Base-by-base conservation (phyloP, 2,113 vertebrate species). In the Protobothrops flavoviridis region DNA sequence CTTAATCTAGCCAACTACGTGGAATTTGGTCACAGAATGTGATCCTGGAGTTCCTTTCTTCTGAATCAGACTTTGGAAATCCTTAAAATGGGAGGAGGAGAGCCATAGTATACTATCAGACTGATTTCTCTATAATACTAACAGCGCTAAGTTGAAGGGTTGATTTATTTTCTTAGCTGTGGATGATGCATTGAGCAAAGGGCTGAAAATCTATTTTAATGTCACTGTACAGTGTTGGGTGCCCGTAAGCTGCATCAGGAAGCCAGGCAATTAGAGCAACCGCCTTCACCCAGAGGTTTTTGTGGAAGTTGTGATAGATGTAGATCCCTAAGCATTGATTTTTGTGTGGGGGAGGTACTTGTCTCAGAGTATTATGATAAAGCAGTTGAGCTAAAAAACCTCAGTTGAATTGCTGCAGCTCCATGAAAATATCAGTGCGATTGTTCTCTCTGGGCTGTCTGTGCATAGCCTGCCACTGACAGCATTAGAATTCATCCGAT, bases 191-290 rank as follows among this genome's bases (percentile, higher is more conserved):
- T 93, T 95, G 95, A 92, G 94, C 85, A 95, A 64, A 90, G 91
- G 33, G 52, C 4, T 92, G 95, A 96, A 96, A 96, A 96, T 97
- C 95, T 93, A 91, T 95, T 96, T 96, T 96, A 96, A 95, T 93
- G 91, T 94, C 95, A 93, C 81, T n/a, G 69, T 95, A 50, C 74
- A 9, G 94, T 92, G 92, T 96, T 94, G 92, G 93, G 88, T 96
- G 96, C 94, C 95, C 95, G 96, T 1, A 1, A 95, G 94, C 87
- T 94, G 90, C 94, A 7, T 29, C 1, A 95, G 93, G 94, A 95
- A 93, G 95, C 91, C 91, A 95, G 96, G 95, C 96, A 95, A 94
- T 96, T 95, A 95, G 92, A 95, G 89, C 93, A 94, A 85, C 91
- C 94, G 95, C 94, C 94, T 85, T 85, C 92, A 26, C 96, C 93